phyloP scores from a whole-genome alignment of 2,113 vertebrate species.

The Procavia capensis region DNA sequence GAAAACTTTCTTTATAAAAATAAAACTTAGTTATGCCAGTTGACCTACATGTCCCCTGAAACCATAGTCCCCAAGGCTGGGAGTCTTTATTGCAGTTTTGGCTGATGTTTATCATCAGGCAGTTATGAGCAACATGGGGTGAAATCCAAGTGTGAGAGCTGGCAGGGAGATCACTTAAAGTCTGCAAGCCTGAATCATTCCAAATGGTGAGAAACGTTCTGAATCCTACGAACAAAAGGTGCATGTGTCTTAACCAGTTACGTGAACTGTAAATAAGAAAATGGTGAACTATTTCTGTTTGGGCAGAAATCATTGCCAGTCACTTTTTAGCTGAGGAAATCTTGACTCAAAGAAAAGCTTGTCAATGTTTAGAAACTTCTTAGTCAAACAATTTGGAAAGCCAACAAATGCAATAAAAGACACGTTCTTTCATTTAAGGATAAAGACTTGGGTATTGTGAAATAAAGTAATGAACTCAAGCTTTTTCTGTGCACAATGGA shows the following conservation, averaged over 20 bases:
- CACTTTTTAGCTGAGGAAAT: constrained; percentile 22
- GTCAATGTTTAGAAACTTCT: background rate
- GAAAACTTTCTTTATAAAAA: too few species aligned
- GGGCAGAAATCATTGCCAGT: background rate
- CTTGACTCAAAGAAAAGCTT: background rate
- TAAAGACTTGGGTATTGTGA: background rate
- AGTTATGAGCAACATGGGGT: background rate
- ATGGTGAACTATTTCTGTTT: background rate
- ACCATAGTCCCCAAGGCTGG: too few species aligned
- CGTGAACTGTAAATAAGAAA: background rate
- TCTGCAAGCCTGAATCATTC: constrained; percentile 52
- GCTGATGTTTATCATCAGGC: background rate
- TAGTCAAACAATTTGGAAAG: background rate
- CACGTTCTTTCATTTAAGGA: background rate
- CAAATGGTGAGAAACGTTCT: background rate
- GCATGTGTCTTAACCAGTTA: background rate
- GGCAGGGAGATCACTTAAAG: constrained; percentile 4
- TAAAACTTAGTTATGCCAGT: too few species aligned
- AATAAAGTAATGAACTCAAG: constrained; percentile 9
- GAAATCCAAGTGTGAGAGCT: background rate
- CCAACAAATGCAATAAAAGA: constrained; percentile 30
- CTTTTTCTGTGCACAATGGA: background rate
- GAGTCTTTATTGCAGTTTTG: background rate
- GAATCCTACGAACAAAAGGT: constrained; percentile 9
- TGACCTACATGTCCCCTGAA: too few species aligned